Conservation (phyloP, 2,797 vertebrate species). For the Hoplostethus mediterraneus region DNA sequence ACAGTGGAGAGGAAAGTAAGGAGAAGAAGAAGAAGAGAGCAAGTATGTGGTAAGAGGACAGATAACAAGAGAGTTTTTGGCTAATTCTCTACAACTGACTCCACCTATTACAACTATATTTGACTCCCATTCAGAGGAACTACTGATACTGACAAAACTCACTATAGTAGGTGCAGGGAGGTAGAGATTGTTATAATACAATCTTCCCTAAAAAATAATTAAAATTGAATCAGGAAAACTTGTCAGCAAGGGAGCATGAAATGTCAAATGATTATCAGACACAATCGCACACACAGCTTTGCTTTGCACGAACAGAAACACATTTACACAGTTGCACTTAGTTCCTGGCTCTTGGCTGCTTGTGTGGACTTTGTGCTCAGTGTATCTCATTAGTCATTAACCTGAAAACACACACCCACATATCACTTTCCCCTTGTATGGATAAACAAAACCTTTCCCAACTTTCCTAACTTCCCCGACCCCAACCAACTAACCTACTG, state of each 20-base stretch:
- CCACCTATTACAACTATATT: too few species aligned
- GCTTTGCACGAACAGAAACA: conserved; percentile 36
- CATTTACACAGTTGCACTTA: conserved; percentile 33
- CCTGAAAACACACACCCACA: conserved; percentile 76
- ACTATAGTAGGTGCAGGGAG: too few species aligned
- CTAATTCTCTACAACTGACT: not conserved
- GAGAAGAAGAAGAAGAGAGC: not conserved
- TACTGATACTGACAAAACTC: too few species aligned
- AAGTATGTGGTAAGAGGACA: not conserved
- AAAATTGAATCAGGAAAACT: conserved; percentile 1
- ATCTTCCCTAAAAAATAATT: not conserved
- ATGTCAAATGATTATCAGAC: conserved; percentile 3
- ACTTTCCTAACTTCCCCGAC: conserved; percentile 42
- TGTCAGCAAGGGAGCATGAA: not conserved
- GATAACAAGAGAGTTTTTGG: not conserved
- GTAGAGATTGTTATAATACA: too few species aligned
- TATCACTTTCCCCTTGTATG: conserved; percentile 56
- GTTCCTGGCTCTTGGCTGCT: conserved; percentile 53
- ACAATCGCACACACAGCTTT: conserved; percentile 14
- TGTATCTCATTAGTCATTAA: conserved; percentile 84
- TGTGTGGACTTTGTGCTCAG: conserved; percentile 73
- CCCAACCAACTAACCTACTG: not conserved
- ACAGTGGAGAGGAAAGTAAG: conserved; percentile 2
- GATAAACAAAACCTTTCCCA: conserved; percentile 32
- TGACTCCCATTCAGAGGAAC: too few species aligned